phyloP scores from a whole-genome alignment of 2,113 vertebrate species.

The Octodon degus region DNA sequence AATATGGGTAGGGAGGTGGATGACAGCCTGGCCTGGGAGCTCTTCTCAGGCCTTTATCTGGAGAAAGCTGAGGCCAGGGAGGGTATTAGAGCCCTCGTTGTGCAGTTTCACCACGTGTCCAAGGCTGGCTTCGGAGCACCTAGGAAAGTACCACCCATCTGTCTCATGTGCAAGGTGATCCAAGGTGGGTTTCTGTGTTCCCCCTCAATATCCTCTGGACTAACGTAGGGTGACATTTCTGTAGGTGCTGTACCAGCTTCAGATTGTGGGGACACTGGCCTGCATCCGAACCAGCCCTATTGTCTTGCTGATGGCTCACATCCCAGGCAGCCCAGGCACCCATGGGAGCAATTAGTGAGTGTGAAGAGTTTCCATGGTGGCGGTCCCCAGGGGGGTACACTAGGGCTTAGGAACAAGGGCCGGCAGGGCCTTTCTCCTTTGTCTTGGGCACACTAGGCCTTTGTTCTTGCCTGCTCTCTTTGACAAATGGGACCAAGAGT shows the following conservation, averaged over 20 bases:
- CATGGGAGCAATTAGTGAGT: conserved; percentile 68
- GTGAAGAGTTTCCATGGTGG: conserved; percentile 75
- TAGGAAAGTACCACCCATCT: neutral
- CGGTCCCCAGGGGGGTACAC: conserved; percentile 6
- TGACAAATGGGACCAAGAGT: conserved; percentile 19
- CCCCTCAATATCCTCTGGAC: neutral
- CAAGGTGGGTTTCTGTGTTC: neutral
- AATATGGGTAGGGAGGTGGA: neutral
- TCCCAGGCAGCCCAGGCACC: conserved; percentile 51
- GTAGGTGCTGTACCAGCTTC: neutral
- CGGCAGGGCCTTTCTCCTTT: conserved; percentile 76
- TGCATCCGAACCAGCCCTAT: conserved; percentile 21
- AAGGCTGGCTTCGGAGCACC: neutral
- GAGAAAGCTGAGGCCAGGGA: neutral
- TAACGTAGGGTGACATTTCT: neutral
- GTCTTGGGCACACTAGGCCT: conserved; percentile 70
- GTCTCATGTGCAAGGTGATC: neutral
- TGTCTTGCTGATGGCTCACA: conserved; percentile 21
- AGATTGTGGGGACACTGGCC: neutral
- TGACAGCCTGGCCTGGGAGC: neutral
- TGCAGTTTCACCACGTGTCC: neutral
- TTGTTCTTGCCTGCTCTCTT: conserved; percentile 60
- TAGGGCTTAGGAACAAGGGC: neutral
- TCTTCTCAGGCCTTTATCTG: neutral
- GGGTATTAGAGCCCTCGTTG: neutral